Conservation (phyloP, 1,140 invertebrate genomes). For the Euura saliciscinereae region DNA sequence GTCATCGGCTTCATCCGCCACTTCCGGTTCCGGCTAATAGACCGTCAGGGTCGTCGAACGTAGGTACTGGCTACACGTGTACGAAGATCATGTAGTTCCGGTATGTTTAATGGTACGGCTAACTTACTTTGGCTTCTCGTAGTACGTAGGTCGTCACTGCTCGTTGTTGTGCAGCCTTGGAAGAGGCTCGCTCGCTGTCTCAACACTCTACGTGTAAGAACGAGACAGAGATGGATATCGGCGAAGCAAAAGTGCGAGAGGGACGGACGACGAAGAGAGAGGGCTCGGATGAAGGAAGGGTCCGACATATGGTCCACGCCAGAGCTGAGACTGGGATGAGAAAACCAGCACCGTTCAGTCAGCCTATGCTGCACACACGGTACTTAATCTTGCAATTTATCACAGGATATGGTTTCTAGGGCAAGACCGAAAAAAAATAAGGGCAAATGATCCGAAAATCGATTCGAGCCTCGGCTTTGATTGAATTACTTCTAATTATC, state of each 20-base stretch:
- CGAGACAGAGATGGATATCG: neutral
- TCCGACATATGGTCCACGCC: constrained; percentile 52
- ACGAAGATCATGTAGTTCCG: neutral
- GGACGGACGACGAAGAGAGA: neutral
- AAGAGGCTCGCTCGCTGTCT: too few relatives aligned
- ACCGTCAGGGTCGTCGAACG: neutral
- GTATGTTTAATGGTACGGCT: neutral
- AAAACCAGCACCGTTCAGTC: constrained; percentile 37
- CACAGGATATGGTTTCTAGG: constrained; percentile 43
- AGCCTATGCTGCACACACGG: constrained; percentile 28
- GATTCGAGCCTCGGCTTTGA: too few relatives aligned
- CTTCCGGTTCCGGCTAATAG: neutral
- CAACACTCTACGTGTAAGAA: neutral
- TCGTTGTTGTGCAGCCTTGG: neutral
- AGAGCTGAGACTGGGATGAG: constrained; percentile 10
- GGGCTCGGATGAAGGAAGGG: neutral
- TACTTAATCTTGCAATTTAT: constrained; percentile 55
- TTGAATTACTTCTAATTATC: too few relatives aligned
- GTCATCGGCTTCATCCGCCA: neutral
- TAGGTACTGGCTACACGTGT: neutral
- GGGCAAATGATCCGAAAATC: neutral
- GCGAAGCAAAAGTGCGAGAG: neutral
- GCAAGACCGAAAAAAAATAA: neutral
- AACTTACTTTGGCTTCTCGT: constrained; percentile 1
- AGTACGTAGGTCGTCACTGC: neutral